Evolutionary conservation across 1,140 invertebrate species (phyloP), one percentile per base, ranked within the genome.

Genomic region (Tachypleus tridentatus): DNA sequence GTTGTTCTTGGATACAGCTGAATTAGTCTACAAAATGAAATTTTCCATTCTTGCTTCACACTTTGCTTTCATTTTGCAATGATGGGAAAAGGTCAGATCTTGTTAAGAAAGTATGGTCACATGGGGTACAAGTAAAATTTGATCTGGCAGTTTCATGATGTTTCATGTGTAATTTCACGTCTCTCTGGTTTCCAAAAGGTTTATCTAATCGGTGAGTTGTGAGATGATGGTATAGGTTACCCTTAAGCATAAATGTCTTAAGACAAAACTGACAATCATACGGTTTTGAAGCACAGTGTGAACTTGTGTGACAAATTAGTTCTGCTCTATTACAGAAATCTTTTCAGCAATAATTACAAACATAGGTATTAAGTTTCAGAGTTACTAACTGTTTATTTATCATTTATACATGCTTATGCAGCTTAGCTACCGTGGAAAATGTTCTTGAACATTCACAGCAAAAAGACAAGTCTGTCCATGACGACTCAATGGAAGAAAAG

Each of bases 21-120:
- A 29, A 29, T 29, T 29, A 29, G 29, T 29, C 29, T 29, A 29
- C 29, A 29, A 29, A 29, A 29, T 29, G 29, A 29, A 29, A 29
- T 1, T 29, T 29, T 60, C 60, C 57, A 51, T 62, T 60, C 52
- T n/a, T 49, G 4, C 7, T 7, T 10, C 60, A 51, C 48, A 9
- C 9, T 4, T 9, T n/a, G 49, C 50, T 8, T 49, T 11, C 10
- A 63, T 64, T n/a, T 54, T 51, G 52, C 65, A 67, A 49, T 64
- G 56, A 58, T 67, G 65, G 11, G 63, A 67, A 49, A 67, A 67
- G 65, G 53, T 67, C 65, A 7, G 65, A 67, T 48, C 64, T 67
- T 5, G 65, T 62, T 10, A 67, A 49, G 50, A 67, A 67, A n/a
- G 65, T 63, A 4, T 62, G 58, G 4, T 62, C 65, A 58, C 61